Evolutionary conservation across 2,888 invertebrate species (phyloP).

Genomic region (Acleris holmiana): DNA sequence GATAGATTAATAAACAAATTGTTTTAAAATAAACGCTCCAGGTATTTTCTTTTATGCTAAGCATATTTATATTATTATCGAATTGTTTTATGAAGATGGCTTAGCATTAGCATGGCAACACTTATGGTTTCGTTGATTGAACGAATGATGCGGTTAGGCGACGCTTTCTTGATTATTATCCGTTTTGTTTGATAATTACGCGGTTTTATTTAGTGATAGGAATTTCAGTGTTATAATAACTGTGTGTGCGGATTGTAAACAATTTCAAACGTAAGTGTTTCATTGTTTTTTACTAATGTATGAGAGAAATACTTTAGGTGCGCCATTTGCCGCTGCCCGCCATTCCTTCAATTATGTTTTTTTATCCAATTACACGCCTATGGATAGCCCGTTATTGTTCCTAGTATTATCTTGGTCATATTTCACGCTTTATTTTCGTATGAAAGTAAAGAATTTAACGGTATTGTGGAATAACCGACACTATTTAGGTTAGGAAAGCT

Average conservation of each 20-base stretch:
- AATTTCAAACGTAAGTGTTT: constrained; percentile 58
- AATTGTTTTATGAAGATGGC: too few relatives aligned
- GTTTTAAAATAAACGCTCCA: too few relatives aligned
- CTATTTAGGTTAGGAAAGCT: constrained; percentile 28
- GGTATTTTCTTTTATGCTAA: too few relatives aligned
- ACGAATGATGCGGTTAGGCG: constrained; percentile 53
- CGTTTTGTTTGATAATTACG: constrained; percentile 54
- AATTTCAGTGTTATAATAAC: constrained; percentile 51
- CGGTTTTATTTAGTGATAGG: constrained; percentile 49
- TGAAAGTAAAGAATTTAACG: not conserved
- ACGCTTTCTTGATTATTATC: constrained; percentile 61
- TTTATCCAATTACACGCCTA: constrained; percentile 43
- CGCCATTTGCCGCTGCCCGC: constrained; percentile 77
- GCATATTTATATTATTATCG: too few relatives aligned
- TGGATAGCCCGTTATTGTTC: not conserved
- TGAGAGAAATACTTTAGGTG: constrained; percentile 46
- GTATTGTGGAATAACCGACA: not conserved
- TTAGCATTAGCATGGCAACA: constrained; percentile 43
- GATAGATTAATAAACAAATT: too few relatives aligned
- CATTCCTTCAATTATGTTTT: constrained; percentile 62
- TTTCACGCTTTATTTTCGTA: not conserved
- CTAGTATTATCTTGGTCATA: not conserved
- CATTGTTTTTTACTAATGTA: constrained; percentile 38
- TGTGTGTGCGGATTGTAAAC: constrained; percentile 53
- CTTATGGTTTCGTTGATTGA: constrained; percentile 46